phyloP scores from a whole-genome alignment of 2,888 invertebrate genomes.

The Belgica antarctica region DNA sequence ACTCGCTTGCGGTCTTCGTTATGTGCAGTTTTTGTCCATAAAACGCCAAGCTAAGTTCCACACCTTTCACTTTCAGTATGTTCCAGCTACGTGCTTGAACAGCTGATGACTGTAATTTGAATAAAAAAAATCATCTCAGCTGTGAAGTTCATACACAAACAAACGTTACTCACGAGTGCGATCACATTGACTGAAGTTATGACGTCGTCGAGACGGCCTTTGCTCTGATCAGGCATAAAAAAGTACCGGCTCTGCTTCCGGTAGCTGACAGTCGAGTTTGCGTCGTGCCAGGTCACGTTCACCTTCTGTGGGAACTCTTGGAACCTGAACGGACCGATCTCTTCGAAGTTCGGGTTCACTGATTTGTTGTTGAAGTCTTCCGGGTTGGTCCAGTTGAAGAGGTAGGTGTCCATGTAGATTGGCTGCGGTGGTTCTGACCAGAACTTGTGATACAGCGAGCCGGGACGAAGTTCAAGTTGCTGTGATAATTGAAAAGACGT shows the following conservation, averaged over 20 bases:
- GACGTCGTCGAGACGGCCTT: slow-evolving; percentile 67
- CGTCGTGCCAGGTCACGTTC: slow-evolving; percentile 64
- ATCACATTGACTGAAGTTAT: slow-evolving; percentile 75
- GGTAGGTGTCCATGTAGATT: slow-evolving; percentile 61
- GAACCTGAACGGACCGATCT: slow-evolving; percentile 60
- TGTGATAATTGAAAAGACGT: slow-evolving; percentile 47
- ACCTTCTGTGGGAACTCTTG: slow-evolving; percentile 64
- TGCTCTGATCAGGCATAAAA: slow-evolving; percentile 66
- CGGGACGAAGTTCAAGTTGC: slow-evolving; percentile 61
- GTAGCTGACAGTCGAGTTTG: slow-evolving; percentile 71
- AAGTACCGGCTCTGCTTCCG: slow-evolving; percentile 66
- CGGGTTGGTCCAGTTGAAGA: slow-evolving; percentile 73
- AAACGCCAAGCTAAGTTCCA: slow-evolving; percentile 62
- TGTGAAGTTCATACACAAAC: background rate
- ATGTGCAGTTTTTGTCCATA: slow-evolving; percentile 61
- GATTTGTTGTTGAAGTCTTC: slow-evolving; percentile 58
- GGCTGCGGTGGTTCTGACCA: slow-evolving; percentile 66
- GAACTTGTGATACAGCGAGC: slow-evolving; percentile 59
- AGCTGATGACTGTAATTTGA: slow-evolving; percentile 56
- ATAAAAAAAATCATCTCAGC: background rate
- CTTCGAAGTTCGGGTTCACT: slow-evolving; percentile 55
- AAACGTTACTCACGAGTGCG: slow-evolving; percentile 54
- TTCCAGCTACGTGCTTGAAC: slow-evolving; percentile 60
- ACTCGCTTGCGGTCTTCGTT: slow-evolving; percentile 64
- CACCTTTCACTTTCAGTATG: slow-evolving; percentile 59